A percentile compares a stretch with the other conserved stretches of the same genome.
phyloP scores from a whole-genome alignment of 2,113 vertebrate genomes.

The Micronycteris hirsuta region DNA sequence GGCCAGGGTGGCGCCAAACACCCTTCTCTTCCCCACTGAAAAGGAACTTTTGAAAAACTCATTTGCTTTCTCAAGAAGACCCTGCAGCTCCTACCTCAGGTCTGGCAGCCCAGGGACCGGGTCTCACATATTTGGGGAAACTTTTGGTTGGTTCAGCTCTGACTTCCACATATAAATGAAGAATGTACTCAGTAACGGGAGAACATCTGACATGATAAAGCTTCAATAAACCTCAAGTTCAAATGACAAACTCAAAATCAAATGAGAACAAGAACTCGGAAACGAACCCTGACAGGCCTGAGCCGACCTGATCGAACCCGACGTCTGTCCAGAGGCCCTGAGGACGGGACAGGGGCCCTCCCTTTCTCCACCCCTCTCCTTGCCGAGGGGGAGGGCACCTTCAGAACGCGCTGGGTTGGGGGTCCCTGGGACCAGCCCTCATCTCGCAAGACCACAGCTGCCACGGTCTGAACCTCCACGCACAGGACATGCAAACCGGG shows the following conservation, averaged over 20 bases:
- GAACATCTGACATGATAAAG: neutral
- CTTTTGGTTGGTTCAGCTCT: fast-evolving
- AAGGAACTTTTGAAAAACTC: neutral
- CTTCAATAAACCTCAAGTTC: neutral
- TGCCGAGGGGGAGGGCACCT: no score
- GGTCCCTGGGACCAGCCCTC: no score
- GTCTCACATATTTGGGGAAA: fast-evolving
- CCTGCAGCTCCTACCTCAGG: fast-evolving
- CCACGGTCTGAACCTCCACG: fast-evolving
- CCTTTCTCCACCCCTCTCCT: no score
- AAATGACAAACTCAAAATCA: neutral
- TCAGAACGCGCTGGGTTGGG: fast-evolving
- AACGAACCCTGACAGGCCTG: fast-evolving
- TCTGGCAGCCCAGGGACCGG: fast-evolving
- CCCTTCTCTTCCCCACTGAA: no score
- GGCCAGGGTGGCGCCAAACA: no score
- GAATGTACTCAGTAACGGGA: fast-evolving
- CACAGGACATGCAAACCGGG: fast-evolving
- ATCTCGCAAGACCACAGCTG: neutral
- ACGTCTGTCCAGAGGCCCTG: fast-evolving
- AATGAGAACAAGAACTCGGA: neutral
- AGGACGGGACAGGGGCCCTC: neutral
- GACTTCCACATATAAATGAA: neutral
- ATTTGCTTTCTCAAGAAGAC: neutral
- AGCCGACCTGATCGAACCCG: no score